These are phyloP conservation scores for Carcina quercana DNA, from an alignment of 2,888 invertebrate genomes.

Conservation along the genomic window DNA sequence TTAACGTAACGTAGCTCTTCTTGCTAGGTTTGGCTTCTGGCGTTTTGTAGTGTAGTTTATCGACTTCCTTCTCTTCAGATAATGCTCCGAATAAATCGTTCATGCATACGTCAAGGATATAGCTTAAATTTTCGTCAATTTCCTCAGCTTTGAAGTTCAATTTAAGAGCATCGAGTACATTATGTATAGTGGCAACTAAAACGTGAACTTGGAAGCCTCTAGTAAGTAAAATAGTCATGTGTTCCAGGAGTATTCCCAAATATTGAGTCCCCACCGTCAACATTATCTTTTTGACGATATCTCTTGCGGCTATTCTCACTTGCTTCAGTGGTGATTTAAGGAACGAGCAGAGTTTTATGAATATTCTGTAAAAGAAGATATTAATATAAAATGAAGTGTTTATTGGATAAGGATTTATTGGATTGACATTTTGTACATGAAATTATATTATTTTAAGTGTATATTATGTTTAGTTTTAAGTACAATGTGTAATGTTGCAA, in stretches of 20 bases:
- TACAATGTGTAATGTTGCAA: too few species aligned
- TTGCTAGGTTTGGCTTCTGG: slow-evolving; percentile 87
- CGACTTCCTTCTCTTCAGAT: slow-evolving; percentile 94
- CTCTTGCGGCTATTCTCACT: slow-evolving; percentile 88
- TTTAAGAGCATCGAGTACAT: slow-evolving; percentile 83
- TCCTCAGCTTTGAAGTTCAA: slow-evolving; percentile 82
- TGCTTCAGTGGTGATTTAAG: slow-evolving; percentile 91
- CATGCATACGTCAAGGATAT: slow-evolving; percentile 87
- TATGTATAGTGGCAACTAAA: slow-evolving; percentile 90
- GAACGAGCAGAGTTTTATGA: slow-evolving; percentile 92
- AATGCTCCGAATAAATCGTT: slow-evolving; percentile 92
- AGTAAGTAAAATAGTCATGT: slow-evolving; percentile 85
- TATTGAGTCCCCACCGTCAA: slow-evolving; percentile 87
- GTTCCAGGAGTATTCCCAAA: slow-evolving; percentile 83
- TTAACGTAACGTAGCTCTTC: slow-evolving; percentile 90
- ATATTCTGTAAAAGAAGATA: slow-evolving; percentile 73
- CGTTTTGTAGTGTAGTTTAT: slow-evolving; percentile 85
- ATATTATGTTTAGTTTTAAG: too few species aligned
- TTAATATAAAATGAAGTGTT: too few species aligned
- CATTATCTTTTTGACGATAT: slow-evolving; percentile 95
- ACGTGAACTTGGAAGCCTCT: slow-evolving; percentile 97
- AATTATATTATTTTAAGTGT: too few species aligned
- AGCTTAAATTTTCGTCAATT: slow-evolving; percentile 84
- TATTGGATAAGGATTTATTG: too few species aligned
- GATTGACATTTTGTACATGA: too few species aligned